These are phyloP conservation scores for Brenthis daphne DNA, from an alignment of 2,888 invertebrate genomes.

Conservation along the genomic window DNA sequence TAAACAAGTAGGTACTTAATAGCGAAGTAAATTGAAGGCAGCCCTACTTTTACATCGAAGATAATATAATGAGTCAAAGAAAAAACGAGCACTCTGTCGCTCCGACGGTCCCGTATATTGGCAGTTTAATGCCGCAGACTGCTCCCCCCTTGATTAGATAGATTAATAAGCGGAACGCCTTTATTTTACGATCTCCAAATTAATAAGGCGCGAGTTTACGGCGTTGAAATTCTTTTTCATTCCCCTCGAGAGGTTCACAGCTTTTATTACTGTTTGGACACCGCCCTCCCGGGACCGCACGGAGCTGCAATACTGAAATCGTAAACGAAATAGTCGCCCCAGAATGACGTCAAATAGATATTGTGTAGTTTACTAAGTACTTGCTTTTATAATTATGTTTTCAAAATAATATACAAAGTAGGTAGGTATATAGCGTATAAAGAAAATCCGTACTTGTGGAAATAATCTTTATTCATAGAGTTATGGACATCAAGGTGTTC, in stretches of 20 bases:
- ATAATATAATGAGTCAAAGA: conserved; percentile 10
- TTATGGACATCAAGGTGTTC: no score
- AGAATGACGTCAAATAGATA: conserved; percentile 7
- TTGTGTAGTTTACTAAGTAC: neutral
- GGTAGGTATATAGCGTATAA: no score
- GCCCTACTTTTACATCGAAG: neutral
- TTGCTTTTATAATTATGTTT: neutral
- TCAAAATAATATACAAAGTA: no score
- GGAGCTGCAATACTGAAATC: conserved; percentile 23
- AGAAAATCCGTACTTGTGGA: no score
- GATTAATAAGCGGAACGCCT: conserved; percentile 45
- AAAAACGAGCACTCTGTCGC: conserved; percentile 33
- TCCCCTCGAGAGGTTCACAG: conserved; percentile 30
- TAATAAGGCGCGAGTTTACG: conserved; percentile 46
- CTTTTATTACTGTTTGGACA: conserved; percentile 42
- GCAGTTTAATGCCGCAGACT: conserved; percentile 31
- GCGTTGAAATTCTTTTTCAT: conserved; percentile 37
- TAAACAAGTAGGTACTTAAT: neutral
- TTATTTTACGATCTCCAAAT: conserved; percentile 45
- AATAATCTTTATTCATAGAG: no score
- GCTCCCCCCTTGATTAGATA: conserved; percentile 41
- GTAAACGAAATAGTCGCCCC: conserved; percentile 22
- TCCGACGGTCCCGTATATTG: conserved; percentile 32
- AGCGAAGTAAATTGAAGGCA: neutral
- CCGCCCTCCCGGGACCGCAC: conserved; percentile 34